Evolutionary conservation across 2,888 invertebrate species (phyloP).

Genomic region (Xylophagus ater): DNA sequence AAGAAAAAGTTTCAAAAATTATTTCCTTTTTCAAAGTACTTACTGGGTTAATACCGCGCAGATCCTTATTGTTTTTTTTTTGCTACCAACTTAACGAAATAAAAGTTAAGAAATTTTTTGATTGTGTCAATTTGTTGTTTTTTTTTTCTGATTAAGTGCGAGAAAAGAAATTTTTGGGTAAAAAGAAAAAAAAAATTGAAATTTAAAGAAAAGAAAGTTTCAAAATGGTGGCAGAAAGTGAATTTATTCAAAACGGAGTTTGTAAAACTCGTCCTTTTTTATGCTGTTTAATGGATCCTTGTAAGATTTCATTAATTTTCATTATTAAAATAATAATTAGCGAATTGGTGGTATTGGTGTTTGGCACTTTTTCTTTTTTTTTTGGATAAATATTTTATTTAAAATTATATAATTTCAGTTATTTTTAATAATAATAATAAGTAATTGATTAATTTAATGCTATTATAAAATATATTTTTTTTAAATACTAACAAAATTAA

Average conservation of each 20-base stretch:
- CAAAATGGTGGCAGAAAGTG: slow-evolving; percentile 25
- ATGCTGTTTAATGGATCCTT: slow-evolving; percentile 37
- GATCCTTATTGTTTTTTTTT: no score
- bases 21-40: no score
- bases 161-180: not conserved
- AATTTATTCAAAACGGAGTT: slow-evolving; percentile 34
- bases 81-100: no score
- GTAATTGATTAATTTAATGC: no score
- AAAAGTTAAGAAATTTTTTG: slow-evolving; percentile 1
- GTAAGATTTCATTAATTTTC: slow-evolving; percentile 25
- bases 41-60: no score
- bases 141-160: slow-evolving; percentile 14
- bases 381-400: slow-evolving; percentile 8
- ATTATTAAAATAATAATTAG: no score
- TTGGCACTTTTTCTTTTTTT: slow-evolving; percentile 6
- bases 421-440: no score
- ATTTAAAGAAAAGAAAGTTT: slow-evolving; percentile 5
- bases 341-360: slow-evolving; percentile 7
- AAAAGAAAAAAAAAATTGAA: slow-evolving; percentile 1
- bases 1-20: no score
- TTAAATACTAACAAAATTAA: no score
- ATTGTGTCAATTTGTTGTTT: slow-evolving; percentile 11
- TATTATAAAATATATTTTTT: no score
- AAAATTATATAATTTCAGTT: not conserved
- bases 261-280: slow-evolving; percentile 35